Conservation (phyloP, 2,888 invertebrate genomes). For the Bruchidius siliquastri region DNA sequence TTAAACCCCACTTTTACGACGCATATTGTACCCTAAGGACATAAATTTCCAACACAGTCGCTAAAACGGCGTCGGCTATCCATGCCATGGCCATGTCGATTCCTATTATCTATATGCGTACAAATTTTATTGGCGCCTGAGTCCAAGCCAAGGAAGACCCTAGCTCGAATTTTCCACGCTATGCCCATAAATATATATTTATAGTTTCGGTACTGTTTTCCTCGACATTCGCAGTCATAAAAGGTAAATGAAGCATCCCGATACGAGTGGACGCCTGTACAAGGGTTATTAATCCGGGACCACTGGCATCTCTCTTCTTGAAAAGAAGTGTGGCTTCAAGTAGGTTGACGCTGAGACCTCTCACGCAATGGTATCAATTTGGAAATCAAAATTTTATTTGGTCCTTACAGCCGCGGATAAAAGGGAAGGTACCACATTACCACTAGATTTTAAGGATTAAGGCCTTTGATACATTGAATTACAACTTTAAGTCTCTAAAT, state of each 20-base stretch:
- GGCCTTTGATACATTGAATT: no score
- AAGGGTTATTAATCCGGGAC: constrained; percentile 37
- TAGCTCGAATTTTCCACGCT: constrained; percentile 27
- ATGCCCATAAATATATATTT: constrained; percentile 36
- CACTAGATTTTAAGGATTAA: no score
- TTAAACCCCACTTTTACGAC: background rate
- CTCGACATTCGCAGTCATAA: constrained; percentile 35
- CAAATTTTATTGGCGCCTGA: background rate
- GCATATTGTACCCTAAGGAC: background rate
- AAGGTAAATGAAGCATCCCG: constrained; percentile 45
- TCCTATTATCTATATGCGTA: background rate
- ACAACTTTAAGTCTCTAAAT: no score
- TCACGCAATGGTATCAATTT: no score
- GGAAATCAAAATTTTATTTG: no score
- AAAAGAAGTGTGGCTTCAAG: no score
- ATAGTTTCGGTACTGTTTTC: constrained; percentile 32
- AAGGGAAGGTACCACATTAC: no score
- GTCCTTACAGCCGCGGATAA: no score
- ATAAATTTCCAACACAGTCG: background rate
- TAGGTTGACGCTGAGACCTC: no score
- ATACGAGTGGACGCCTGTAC: constrained; percentile 31
- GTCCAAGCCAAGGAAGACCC: constrained; percentile 6
- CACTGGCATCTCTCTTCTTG: background rate
- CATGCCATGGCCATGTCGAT: background rate
- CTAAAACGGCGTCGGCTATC: background rate